phyloP scores from a whole-genome alignment of 2,113 vertebrate species.

The Lota lota region DNA sequence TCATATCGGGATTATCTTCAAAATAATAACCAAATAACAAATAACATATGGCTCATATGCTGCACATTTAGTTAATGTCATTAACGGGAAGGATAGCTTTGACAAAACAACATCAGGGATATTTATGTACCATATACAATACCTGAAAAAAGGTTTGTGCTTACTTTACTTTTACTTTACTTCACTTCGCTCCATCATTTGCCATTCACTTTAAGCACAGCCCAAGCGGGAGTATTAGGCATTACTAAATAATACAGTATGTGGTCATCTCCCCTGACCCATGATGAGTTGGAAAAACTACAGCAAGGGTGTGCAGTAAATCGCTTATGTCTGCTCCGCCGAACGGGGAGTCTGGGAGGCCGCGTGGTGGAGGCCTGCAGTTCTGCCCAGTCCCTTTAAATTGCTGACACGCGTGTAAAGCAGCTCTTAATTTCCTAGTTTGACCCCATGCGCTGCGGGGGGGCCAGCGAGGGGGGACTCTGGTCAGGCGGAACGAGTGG shows the following conservation, averaged over 20 bases:
- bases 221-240: constrained; percentile 51
- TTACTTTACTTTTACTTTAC: too few relatives aligned
- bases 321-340: constrained; percentile 68
- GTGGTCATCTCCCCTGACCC: constrained; percentile 53
- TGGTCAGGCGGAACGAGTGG: too few relatives aligned
- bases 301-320: constrained; percentile 38
- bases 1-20: neutral
- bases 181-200: constrained; percentile 45
- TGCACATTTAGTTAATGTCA: too few relatives aligned
- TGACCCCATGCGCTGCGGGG: too few relatives aligned
- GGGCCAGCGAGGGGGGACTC: constrained; percentile 8
- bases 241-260: constrained; percentile 45
- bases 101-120: too few relatives aligned
- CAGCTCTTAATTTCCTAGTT: too few relatives aligned
- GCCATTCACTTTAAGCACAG: constrained; percentile 56
- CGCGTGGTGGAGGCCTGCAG: constrained; percentile 41
- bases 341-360: constrained; percentile 61
- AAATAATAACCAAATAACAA: too few relatives aligned
- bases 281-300: constrained; percentile 54
- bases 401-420: constrained; percentile 44
- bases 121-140: too few relatives aligned
- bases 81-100: too few relatives aligned
- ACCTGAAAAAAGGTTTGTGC: too few relatives aligned
- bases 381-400: constrained; percentile 53
- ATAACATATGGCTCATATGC: too few relatives aligned